Base-by-base conservation (phyloP, 2,113 vertebrate genomes). In the Mesitornis unicolor region DNA sequence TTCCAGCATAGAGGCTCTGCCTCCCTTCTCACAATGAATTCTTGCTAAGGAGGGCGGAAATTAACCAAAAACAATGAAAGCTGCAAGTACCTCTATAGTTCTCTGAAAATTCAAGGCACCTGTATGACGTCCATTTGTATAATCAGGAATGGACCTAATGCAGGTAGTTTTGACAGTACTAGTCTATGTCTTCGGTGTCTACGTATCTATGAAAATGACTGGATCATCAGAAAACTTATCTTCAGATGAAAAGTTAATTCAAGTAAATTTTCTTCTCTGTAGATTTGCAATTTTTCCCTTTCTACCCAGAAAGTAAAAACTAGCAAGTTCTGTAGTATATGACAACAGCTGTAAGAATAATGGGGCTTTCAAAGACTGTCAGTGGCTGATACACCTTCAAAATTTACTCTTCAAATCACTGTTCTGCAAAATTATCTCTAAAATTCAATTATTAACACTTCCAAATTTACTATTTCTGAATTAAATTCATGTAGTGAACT, bases 171-270 rank as follows among this genome's bases (percentile, higher is more conserved):
- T 14, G 78, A 54, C 19, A 84, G 8, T 25, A 16, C 17, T 21
- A 18, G 11, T 48, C 19, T n/a, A 14, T 4, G 1, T 12, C 40
- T 77, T 77, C 40, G 51, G 3, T 0, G 0, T 38, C n/a, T 79
- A 29, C 2, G 7, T n/a, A 29, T 5, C 7, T 57, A 29, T 33
- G 42, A 69, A 80, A 74, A 65, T 26, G 0, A 25, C 14, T 68
- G 18, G 5, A n/a, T 65, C 11, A 50, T 53, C 25, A 73, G 35
- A 88, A 65, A 79, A 73, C 6, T 20, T 92, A 29, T 54, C 40
- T 48, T 54, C 11, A 79, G 40, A 9, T 60, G 5, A 11, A 31
- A 42, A 53, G 6, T 53, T 82, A 89, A 64, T 80, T 70, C 28
- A 90, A 10, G 7, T 18, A 28, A 47, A 18, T 12, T 53, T 82